Evolutionary conservation across 2,113 vertebrate genomes (phyloP).

Genomic region (Muntiacus muntjak): DNA sequence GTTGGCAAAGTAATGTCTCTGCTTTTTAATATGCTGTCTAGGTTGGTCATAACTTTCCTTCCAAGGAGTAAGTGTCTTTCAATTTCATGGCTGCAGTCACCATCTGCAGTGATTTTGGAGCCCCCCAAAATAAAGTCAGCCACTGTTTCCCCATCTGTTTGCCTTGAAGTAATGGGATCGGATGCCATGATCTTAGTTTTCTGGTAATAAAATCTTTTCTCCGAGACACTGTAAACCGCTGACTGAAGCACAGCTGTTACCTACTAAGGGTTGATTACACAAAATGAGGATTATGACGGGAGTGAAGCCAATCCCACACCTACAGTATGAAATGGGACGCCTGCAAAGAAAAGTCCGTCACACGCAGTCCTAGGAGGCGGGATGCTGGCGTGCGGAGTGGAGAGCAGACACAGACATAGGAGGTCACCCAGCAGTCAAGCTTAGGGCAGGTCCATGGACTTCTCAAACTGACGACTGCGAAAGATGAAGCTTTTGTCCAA

Average conservation of each 20-base stretch:
- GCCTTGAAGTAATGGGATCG: too few relatives aligned
- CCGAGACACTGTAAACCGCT: background rate
- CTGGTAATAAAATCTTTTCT: too few relatives aligned
- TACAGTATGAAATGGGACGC: rapidly evolving
- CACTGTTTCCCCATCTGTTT: too few relatives aligned
- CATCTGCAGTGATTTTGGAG: too few relatives aligned
- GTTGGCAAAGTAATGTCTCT: too few relatives aligned
- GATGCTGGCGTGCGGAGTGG: background rate
- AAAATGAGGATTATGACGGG: background rate
- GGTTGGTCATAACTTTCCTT: too few relatives aligned
- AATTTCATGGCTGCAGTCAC: too few relatives aligned
- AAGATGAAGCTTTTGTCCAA: background rate
- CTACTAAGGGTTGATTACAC: background rate
- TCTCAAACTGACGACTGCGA: background rate
- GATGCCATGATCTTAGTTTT: too few relatives aligned
- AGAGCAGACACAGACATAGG: background rate
- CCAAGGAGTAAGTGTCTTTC: too few relatives aligned
- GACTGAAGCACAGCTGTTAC: background rate
- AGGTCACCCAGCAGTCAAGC: background rate
- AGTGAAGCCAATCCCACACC: background rate
- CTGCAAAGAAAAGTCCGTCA: background rate
- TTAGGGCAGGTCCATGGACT: background rate
- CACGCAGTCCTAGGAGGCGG: background rate
- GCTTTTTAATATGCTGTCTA: too few relatives aligned
- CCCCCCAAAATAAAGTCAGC: too few relatives aligned